These are phyloP conservation scores for Notiomystis cincta DNA, from an alignment of 2,113 vertebrate genomes.

Conservation along the genomic window DNA sequence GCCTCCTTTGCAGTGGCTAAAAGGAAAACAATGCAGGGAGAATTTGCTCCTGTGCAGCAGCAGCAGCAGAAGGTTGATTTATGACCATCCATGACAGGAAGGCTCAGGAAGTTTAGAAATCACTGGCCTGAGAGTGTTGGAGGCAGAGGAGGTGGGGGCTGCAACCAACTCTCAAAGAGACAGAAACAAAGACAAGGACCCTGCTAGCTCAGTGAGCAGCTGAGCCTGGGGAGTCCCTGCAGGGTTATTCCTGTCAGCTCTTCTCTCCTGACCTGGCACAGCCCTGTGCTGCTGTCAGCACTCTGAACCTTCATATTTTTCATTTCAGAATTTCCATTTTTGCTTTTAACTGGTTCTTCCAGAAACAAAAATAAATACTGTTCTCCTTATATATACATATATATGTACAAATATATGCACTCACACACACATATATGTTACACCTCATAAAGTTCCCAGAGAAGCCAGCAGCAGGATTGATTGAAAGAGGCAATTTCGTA, in stretches of 20 bases:
- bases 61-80: background rate
- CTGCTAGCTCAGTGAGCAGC: background rate
- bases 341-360: background rate
- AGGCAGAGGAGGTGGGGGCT: background rate
- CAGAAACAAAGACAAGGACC: background rate
- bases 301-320: background rate
- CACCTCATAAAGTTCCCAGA: constrained; percentile 37
- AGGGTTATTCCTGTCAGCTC: background rate
- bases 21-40: background rate
- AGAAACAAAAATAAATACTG: background rate
- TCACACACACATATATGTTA: background rate
- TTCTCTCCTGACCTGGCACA: background rate
- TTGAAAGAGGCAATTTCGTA: constrained; percentile 37
- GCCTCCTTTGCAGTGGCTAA: background rate
- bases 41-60: background rate
- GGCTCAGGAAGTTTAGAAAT: background rate
- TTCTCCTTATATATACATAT: background rate
- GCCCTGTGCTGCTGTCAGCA: background rate
- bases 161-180: background rate
- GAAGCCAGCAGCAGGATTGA: constrained; percentile 25
- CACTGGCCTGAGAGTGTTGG: background rate
- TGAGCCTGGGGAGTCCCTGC: background rate
- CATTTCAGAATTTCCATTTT: background rate
- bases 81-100: background rate
- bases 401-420: background rate